These are phyloP conservation scores for Drosophila gaucha DNA, from an alignment of 2,888 invertebrate genomes.

Conservation along the genomic window DNA sequence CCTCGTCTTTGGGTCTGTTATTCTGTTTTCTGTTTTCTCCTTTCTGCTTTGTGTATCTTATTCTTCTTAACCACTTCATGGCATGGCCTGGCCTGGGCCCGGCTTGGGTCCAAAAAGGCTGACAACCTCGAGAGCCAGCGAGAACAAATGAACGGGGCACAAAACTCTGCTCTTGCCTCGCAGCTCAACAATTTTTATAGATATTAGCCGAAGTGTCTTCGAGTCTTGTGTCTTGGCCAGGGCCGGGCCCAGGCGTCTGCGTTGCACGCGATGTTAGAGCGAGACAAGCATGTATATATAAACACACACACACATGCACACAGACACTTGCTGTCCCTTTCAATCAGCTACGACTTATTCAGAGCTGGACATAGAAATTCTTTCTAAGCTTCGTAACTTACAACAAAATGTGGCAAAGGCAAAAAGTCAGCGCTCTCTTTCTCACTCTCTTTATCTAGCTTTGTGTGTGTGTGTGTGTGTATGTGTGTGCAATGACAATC, in stretches of 20 bases:
- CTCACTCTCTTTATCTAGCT: background rate
- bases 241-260: conserved; percentile 8
- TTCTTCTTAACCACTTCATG: conserved; percentile 68
- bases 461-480: conserved; percentile 5
- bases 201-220: conserved; percentile 77
- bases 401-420: conserved; percentile 54
- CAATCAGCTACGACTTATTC: conserved; percentile 33
- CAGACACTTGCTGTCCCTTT: conserved; percentile 11
- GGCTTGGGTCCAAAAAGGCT: conserved; percentile 74
- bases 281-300: conserved; percentile 20
- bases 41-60: conserved; percentile 66
- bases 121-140: conserved; percentile 74
- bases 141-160: conserved; percentile 57
- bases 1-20: conserved; percentile 35
- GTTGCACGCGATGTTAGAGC: conserved; percentile 64
- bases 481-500: conserved; percentile 60
- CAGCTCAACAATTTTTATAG: conserved; percentile 65
- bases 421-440: conserved; percentile 17
- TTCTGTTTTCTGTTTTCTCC: conserved; percentile 29
- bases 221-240: conserved; percentile 29
- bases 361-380: conserved; percentile 65
- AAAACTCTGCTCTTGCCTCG: conserved; percentile 28
- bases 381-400: conserved; percentile 49
- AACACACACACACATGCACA: background rate
- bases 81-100: conserved; percentile 43